Base-by-base conservation (phyloP, 1,140 invertebrate genomes). In the Lerema accius region DNA sequence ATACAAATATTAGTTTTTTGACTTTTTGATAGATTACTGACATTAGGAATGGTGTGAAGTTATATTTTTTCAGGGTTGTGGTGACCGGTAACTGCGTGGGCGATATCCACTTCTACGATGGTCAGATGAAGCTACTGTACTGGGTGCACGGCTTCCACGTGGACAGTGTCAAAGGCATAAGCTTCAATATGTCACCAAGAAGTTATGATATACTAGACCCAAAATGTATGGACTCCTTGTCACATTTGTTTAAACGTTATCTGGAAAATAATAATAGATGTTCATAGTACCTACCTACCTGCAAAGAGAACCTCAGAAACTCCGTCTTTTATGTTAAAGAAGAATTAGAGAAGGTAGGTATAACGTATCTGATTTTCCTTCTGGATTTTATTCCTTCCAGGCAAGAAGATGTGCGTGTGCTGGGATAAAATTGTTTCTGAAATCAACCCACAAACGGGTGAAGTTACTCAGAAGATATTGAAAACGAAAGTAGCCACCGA, bases 51-150 rank as follows among this genome's bases (percentile, higher is more conserved):
- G n/a, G n/a, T n/a, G n/a, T n/a, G n/a, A n/a, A n/a, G n/a, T n/a
- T n/a, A n/a, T n/a, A 9, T 10, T 26, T 42, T 55, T 23, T 63
- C 10, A 67, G 55, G 4, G 32, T 60, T 19, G 51, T 93, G 19
- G 90, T 91, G 7, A 92, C 86, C 0, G 92, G 92, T 16, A 92
- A 92, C 60, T 76, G 67, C 6, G 68, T 42, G 26, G 93, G 93
- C 0, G 80, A 91, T 7, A 83, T 94, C 5, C 86, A 73, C 45
- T 93, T 94, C 71, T 93, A 93, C 62, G 92, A 93, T 65, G 77
- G 86, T 19, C 76, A 92, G 51, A 69, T 94, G 64, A 92, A 80
- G 69, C 71, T 94, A 32, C 63, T 94, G 15, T 93, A 92, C 59
- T 93, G 92, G 92, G 80, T 90, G 28, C 76, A 92, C 35, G 85